Evolutionary conservation across 23 tunicate genomes (phyloP).

Genomic region (Trididemnum miniatum): DNA sequence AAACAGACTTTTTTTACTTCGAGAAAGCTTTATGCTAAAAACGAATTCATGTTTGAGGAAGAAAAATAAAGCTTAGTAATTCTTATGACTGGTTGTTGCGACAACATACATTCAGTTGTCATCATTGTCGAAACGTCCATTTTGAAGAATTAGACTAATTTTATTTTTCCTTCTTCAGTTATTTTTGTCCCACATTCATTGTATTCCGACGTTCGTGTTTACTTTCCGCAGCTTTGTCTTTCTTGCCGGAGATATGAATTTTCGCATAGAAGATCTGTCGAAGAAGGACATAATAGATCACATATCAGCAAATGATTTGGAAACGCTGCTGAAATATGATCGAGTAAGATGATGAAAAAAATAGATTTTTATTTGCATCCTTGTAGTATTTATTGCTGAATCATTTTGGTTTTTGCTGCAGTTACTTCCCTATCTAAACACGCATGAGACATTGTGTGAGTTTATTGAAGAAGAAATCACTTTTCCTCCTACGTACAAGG

Average conservation of each 20-base stretch:
- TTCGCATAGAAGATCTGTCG: slow-evolving; percentile 63
- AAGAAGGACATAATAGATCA: slow-evolving; percentile 36
- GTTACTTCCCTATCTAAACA: neutral
- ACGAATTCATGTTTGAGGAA: no score
- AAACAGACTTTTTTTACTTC: no score
- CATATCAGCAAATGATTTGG: slow-evolving; percentile 25
- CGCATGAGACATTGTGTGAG: slow-evolving; percentile 15
- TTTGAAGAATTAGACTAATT: no score
- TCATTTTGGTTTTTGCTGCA: neutral
- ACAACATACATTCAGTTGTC: no score
- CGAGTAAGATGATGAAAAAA: slow-evolving; percentile 50
- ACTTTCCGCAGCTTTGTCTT: slow-evolving; percentile 41
- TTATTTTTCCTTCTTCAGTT: no score
- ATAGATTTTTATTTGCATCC: neutral
- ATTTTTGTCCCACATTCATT: no score
- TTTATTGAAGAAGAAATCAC: slow-evolving; percentile 61
- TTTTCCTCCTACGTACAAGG: slow-evolving; percentile 81
- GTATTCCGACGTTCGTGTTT: no score
- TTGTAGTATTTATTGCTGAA: neutral
- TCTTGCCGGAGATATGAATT: slow-evolving; percentile 76
- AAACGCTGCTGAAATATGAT: slow-evolving; percentile 45
- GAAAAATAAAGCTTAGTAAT: no score
- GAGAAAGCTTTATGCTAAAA: no score
- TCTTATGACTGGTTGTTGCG: no score
- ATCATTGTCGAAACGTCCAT: no score